Evolutionary conservation across 2,888 invertebrate genomes (phyloP), one percentile per base, ranked within the genome.

Genomic region (Orthonychiurus folsomi): DNA sequence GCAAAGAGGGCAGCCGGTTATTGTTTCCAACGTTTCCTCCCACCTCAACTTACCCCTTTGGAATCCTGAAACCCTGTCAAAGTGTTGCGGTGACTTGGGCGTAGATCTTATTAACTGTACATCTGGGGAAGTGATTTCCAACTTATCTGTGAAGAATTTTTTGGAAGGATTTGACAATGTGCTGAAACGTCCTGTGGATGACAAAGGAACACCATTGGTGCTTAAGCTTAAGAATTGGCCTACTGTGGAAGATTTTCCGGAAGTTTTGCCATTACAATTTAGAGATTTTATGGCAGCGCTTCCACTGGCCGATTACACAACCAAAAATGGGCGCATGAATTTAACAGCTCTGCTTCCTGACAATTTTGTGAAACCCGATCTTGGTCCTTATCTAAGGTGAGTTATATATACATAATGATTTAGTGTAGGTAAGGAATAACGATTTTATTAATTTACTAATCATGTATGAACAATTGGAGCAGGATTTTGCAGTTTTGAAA

Each of bases 161-260:
- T 96, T 96, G 96, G 93, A 95, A 76, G 96, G 96, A 3, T 96
- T 96, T 78, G 92, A 93, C 68, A 83, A 87, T 67, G 86, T 89
- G 60, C 83, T 85, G 27, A 89, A 88, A 75, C 80, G 92, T 50
- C 78, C 92, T 26, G 84, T 88, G 52, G 91, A 92, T 78, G 87
- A 87, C 21, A 82, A 85, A 59, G 89, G 89, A 54, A 86, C 88
- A 66, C 88, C 89, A 0, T 91, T 93, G 91, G 80, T 93, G 70
- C 80, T 93, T 59, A 96, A 97, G 77, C 79, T 97, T 47, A 95
- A 96, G 76, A 96, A 97, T 80, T 97, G 96, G 95, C 96, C 96
- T 0, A 91, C 94, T 0, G 89, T 89, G 37, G 93, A 93, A 74
- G 94, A 94, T 77, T 94, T 95, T 77, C 89, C 91, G 5, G 93